These are phyloP conservation scores for Actias luna DNA, from an alignment of 2,888 invertebrate species.

Conservation along the genomic window DNA sequence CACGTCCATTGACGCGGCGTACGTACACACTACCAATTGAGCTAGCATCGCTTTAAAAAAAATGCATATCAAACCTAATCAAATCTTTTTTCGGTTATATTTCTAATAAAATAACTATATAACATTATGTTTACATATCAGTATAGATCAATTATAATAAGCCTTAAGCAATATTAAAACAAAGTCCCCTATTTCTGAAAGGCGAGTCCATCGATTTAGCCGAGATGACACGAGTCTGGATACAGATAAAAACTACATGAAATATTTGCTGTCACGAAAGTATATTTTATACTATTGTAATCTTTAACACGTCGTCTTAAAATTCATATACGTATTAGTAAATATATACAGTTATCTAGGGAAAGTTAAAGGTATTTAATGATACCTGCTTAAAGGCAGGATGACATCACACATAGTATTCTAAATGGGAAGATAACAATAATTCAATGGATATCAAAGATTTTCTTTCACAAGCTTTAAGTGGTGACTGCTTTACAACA, in stretches of 20 bases:
- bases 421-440: conserved; percentile 62
- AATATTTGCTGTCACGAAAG: conserved; percentile 15
- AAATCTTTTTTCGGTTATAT: too few species aligned
- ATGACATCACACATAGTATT: conserved; percentile 64
- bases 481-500: conserved; percentile 27
- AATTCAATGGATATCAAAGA: conserved; percentile 57
- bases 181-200: conserved; percentile 41
- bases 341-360: conserved; percentile 25
- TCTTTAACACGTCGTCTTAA: conserved; percentile 21
- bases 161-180: background rate
- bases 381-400: conserved; percentile 56
- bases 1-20: too few species aligned
- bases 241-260: conserved; percentile 52
- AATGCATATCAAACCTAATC: too few species aligned
- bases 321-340: background rate
- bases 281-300: conserved; percentile 22
- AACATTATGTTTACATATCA: background rate
- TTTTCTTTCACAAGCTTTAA: conserved; percentile 50
- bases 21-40: too few species aligned
- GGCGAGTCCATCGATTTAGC: conserved; percentile 45
- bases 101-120: background rate
- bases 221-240: conserved; percentile 59
- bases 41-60: too few species aligned
- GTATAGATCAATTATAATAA: background rate
- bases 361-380: conserved; percentile 58